Percentiles rank a stretch among this genome's conserved stretches.
Evolutionary conservation across 2,888 invertebrate genomes (phyloP).

Genomic region (Drosophila sordidula): DNA sequence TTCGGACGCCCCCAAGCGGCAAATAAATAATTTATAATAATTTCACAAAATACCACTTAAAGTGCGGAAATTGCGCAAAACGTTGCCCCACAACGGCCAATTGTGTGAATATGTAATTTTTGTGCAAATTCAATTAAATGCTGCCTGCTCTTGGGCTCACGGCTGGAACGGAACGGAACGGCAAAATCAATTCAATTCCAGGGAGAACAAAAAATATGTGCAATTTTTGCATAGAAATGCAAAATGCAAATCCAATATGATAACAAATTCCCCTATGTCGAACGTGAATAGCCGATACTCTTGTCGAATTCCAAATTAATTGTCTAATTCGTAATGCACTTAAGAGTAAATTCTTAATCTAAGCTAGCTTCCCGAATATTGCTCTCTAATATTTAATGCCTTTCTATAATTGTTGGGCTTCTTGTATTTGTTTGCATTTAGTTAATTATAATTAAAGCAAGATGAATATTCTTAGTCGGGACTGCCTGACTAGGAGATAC

Average conservation of each 20-base stretch:
- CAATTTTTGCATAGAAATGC: conserved; percentile 25
- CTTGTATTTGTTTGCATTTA: too few relatives aligned
- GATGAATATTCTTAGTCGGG: too few relatives aligned
- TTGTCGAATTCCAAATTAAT: background rate
- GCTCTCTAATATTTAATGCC: too few relatives aligned
- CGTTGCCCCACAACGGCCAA: conserved; percentile 38
- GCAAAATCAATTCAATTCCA: conserved; percentile 28
- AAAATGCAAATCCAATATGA: conserved; percentile 22
- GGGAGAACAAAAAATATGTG: background rate
- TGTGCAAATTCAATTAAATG: conserved; percentile 60
- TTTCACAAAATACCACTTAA: conserved; percentile 69
- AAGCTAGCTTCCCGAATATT: too few relatives aligned
- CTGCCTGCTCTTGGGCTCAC: conserved; percentile 7
- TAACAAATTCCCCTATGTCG: conserved; percentile 1
- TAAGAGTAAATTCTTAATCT: too few relatives aligned
- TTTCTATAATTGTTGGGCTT: too few relatives aligned
- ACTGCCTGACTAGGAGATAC: too few relatives aligned
- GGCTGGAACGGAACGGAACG: background rate
- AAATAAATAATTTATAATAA: conserved; percentile 71
- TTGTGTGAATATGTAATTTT: conserved; percentile 63
- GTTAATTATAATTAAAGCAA: too few relatives aligned
- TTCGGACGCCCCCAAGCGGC: conserved; percentile 26
- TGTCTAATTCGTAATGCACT: background rate
- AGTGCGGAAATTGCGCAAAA: conserved; percentile 67
- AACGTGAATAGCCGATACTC: conserved; percentile 17